Conservation (phyloP, 2,113 vertebrate genomes). For the Elanus axillaris region DNA sequence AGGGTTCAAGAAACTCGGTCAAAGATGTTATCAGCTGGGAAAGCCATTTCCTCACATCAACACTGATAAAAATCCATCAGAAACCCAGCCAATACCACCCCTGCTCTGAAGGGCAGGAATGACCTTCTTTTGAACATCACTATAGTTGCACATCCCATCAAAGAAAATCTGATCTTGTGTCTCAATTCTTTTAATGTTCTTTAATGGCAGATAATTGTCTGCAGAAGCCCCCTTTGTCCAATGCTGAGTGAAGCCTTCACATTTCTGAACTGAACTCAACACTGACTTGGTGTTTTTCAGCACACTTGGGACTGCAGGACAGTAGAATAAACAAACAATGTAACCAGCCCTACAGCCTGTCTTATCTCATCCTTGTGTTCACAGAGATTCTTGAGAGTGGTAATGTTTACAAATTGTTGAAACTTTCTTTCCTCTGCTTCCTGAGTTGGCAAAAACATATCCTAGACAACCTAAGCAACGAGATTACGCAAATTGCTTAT, state of each 20-base stretch:
- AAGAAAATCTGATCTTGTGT: slow-evolving; percentile 70
- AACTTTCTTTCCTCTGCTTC: slow-evolving; percentile 88
- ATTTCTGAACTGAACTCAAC: slow-evolving; percentile 69
- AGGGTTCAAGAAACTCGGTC: slow-evolving; percentile 75
- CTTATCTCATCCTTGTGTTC: slow-evolving; percentile 82
- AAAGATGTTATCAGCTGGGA: slow-evolving; percentile 80
- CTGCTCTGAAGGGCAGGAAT: slow-evolving; percentile 63
- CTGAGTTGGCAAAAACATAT: slow-evolving; percentile 80
- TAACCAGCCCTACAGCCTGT: slow-evolving; percentile 39
- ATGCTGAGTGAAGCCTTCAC: slow-evolving; percentile 83
- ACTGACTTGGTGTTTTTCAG: slow-evolving; percentile 57
- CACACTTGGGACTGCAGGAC: slow-evolving; percentile 48
- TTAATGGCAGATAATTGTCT: slow-evolving; percentile 73
- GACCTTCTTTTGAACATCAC: slow-evolving; percentile 67
- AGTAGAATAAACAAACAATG: slow-evolving; percentile 75
- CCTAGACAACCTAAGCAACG: slow-evolving; percentile 74
- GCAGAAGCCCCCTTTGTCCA: slow-evolving; percentile 50
- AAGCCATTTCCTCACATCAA: slow-evolving; percentile 77
- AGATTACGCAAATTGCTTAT: slow-evolving; percentile 70
- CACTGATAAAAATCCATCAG: slow-evolving; percentile 71
- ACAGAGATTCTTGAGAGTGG: slow-evolving; percentile 73
- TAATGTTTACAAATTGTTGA: slow-evolving; percentile 85
- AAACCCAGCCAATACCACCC: slow-evolving; percentile 30
- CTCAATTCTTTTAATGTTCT: slow-evolving; percentile 69
- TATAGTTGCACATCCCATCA: slow-evolving; percentile 63